Base-by-base conservation (phyloP, 1,140 invertebrate genomes). In the Pristionchus pacificus region DNA sequence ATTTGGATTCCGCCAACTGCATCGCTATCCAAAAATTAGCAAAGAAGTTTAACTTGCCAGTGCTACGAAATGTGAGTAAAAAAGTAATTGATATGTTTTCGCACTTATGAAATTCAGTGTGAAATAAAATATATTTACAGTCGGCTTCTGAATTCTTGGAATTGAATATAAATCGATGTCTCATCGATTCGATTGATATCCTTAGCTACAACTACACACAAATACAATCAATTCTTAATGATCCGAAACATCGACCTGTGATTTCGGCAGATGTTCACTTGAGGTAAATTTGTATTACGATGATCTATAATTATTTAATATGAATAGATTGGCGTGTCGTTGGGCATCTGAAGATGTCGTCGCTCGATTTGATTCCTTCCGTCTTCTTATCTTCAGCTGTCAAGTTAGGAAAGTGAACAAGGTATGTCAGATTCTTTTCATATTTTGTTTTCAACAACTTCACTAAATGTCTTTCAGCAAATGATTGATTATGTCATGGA, bases 1-100 rank as follows among this genome's bases (percentile, higher is more conserved):
- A 88, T 82, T 78, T 90, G 59, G 88, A 88, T 81, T 80, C 87
- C 25, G 85, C 87, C 30, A 90, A 90, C 83, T 89, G 89, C 82
- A 80, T 90, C 62, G 82, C 85, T 67, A 85, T 88, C 2, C 87
- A 85, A 76, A 85, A 87, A 64, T 78, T 89, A 67, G 87, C 87
- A 6, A 84, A 86, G 33, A 88, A 87, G 78, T 89, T 86, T 79
- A 85, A 85, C 68, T 78, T 88, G 60, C 81, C 84, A 25, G 78
- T 77, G 25, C 74, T 89, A 31, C 82, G 84, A 30, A 87, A 87
- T 29, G 71, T 68, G 24, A 19, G 69, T 30, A 24, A 25, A 3
- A 10, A 14, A 29, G 24, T 61, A 13, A 28, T 19, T 64, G 27
- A 29, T 31, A 30, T 65, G 33, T 65, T 0, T 33, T 49, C 29